Evolutionary conservation across 1,140 invertebrate species (phyloP).

Genomic region (Drosophila bifasciata): DNA sequence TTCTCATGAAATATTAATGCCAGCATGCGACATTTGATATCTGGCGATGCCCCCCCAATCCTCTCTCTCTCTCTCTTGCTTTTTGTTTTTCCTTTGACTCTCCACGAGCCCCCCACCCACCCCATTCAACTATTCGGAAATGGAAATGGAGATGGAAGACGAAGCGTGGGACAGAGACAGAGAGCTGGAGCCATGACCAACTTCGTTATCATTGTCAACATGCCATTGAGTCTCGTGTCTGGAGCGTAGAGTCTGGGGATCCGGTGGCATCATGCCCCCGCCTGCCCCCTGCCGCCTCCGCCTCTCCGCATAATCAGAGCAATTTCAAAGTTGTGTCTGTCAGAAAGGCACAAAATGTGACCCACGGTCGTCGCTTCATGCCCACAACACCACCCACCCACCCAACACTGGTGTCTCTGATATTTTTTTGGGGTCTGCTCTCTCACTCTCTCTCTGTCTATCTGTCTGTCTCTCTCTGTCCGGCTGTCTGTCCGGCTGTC

Average conservation of each 20-base stretch:
- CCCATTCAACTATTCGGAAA: constrained; percentile 8
- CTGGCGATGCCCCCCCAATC: constrained; percentile 32
- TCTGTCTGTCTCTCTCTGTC: constrained; percentile 1
- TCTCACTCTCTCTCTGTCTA: constrained; percentile 11
- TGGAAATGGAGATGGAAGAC: neutral
- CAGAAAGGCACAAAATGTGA: constrained; percentile 77
- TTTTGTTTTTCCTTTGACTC: constrained; percentile 40
- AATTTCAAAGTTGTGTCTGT: constrained; percentile 79
- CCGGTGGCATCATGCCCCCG: constrained; percentile 2
- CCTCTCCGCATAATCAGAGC: constrained; percentile 71
- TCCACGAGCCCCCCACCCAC: neutral
- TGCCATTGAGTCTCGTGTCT: constrained; percentile 67
- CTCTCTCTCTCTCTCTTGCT: constrained; percentile 9
- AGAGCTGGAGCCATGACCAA: constrained; percentile 54
- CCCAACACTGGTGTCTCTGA: neutral
- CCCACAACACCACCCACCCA: neutral
- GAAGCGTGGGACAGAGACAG: neutral
- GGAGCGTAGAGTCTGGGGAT: constrained; percentile 32
- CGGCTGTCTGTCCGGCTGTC: constrained; percentile 10
- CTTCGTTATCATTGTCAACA: constrained; percentile 82
- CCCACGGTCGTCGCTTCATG: constrained; percentile 36
- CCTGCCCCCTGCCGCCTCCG: neutral
- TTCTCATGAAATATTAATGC: constrained; percentile 82
- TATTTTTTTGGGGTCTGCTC: neutral
- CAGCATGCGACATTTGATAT: constrained; percentile 79